Percentiles rank a stretch among this genome's conserved stretches.
These are phyloP conservation scores for Alfaro cultratus DNA, from an alignment of 2,797 vertebrate genomes.

Conservation along the genomic window DNA sequence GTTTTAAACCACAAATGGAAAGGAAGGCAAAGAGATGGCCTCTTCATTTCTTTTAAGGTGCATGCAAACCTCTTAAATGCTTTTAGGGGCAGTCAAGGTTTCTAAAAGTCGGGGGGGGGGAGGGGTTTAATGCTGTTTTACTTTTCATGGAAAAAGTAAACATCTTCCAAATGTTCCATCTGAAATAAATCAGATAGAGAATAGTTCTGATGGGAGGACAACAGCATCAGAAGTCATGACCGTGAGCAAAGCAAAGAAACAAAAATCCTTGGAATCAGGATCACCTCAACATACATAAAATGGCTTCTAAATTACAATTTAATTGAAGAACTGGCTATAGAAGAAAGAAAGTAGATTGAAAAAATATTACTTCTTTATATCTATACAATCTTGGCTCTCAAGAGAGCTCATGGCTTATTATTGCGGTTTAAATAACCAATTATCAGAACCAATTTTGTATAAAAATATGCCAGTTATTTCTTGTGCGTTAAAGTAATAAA, in stretches of 20 bases:
- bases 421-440: background rate
- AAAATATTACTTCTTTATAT: background rate
- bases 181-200: slow-evolving; percentile 13
- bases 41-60: slow-evolving; percentile 22
- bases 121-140: background rate
- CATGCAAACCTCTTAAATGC: slow-evolving; percentile 12
- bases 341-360: background rate
- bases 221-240: slow-evolving; percentile 16
- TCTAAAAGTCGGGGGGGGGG: background rate
- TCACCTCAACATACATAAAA: background rate
- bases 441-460: background rate
- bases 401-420: background rate
- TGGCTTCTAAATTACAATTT: background rate
- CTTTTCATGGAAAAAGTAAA: background rate
- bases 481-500: background rate
- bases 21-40: slow-evolving; percentile 22
- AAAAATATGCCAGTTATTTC: background rate
- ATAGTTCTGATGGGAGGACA: slow-evolving; percentile 32
- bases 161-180: slow-evolving; percentile 10
- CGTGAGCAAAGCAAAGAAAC: slow-evolving; percentile 4
- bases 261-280: slow-evolving; percentile 1
- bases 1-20: slow-evolving; percentile 39
- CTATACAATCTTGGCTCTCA: background rate
- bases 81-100: slow-evolving; percentile 7
- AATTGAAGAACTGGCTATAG: background rate